Percentiles rank a stretch among this genome's conserved stretches.
phyloP scores from a whole-genome alignment of 2,888 invertebrate genomes.

The Lasius platythorax region DNA sequence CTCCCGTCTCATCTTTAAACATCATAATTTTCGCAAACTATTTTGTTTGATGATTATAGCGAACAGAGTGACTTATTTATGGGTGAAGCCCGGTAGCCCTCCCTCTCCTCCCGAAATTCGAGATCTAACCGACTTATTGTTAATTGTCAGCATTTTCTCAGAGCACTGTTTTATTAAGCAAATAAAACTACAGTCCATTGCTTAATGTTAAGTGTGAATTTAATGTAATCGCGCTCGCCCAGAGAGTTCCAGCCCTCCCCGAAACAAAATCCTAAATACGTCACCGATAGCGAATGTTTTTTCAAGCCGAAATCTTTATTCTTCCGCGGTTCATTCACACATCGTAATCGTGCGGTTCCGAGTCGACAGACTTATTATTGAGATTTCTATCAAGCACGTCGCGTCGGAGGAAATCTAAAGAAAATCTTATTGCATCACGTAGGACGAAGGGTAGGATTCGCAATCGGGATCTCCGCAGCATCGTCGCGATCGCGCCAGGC shows the following conservation, averaged over 20 bases:
- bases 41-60: neutral
- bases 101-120: too few species aligned
- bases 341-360: neutral
- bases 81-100: too few species aligned
- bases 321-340: neutral
- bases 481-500: constrained; percentile 40
- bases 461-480: neutral
- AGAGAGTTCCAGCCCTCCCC: too few species aligned
- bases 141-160: too few species aligned
- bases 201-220: too few species aligned
- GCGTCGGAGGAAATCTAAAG: neutral
- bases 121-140: too few species aligned
- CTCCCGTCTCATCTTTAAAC: too few species aligned
- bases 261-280: too few species aligned
- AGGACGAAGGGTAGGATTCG: constrained; percentile 15
- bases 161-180: too few species aligned
- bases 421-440: neutral
- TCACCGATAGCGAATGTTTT: neutral
- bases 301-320: neutral
- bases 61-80: too few species aligned
- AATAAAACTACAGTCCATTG: too few species aligned
- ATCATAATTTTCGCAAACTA: neutral
- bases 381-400: neutral
- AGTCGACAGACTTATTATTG: neutral
- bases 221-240: too few species aligned